Base-by-base conservation (phyloP, 2,797 vertebrate genomes). In the Hirundo rustica region DNA sequence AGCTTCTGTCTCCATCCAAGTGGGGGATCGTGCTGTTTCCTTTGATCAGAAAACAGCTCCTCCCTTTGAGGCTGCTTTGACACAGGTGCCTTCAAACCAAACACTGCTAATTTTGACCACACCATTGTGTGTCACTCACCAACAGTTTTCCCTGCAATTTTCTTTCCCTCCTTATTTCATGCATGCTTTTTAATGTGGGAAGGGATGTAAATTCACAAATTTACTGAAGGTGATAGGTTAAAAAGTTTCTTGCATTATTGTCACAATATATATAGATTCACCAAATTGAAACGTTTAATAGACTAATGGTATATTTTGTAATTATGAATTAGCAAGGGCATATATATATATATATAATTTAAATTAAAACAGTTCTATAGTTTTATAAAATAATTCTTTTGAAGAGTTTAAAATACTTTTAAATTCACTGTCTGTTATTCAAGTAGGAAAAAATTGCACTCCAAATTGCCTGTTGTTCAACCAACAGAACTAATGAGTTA, bases 221-320 rank as follows among this genome's bases (percentile, higher is more conserved):
- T 61, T 65, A 22, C 25, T 45, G 21, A 38, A 50, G 13, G 29
- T 15, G 2, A 38, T 10, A 53, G 3, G 8, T n/a, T n/a, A 23
- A 12, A 74, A 76, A 2, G 1, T 45, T 72, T 36, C 29, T 32
- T 32, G 3, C 13, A 29, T 75, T 91, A 53, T 36, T 72, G 21
- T 42, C 61, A 20, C 10, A 25, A 34, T 27, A 26, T 23, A 3
- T 45, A 16, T 5, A 57, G 11, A 26, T 9, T 55, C 0, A 13
- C 2, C 8, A n/a, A 16, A 40, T 5, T 16, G 18, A 81, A 77
- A 51, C 0, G 0, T 53, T 36, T 71, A 7, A 22, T 44, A 50
- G 30, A 36, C 2, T 42, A 42, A n/a, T 20, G 26, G 4, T 25
- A 13, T 61, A 44, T 38, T 70, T 91, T 29, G 2, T 11, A 70